These are phyloP conservation scores for Ornithorhynchus anatinus DNA, from an alignment of 2,113 vertebrate species.

Conservation along the genomic window DNA sequence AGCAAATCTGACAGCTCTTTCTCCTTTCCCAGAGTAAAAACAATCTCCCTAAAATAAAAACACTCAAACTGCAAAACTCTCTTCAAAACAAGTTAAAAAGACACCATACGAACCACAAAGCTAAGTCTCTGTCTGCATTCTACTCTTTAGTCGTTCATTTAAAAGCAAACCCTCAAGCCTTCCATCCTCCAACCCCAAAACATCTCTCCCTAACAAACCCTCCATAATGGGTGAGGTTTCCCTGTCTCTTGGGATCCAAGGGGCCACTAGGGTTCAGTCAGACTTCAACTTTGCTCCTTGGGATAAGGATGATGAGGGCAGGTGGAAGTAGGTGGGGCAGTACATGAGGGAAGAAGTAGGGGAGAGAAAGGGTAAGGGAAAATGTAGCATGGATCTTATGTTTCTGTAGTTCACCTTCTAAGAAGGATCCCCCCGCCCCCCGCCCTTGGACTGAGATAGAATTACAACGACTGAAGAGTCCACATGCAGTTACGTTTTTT, in stretches of 20 bases:
- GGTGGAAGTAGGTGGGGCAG: neutral
- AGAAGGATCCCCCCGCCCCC: neutral
- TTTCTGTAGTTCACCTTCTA: neutral
- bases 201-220: neutral
- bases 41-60: neutral
- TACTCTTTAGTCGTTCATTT: neutral
- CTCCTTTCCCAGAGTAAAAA: neutral
- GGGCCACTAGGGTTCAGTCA: neutral
- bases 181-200: neutral
- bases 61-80: neutral
- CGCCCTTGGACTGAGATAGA: slow-evolving; percentile 6
- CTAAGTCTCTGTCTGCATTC: neutral
- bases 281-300: neutral
- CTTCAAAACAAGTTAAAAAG: neutral
- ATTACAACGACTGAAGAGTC: slow-evolving; percentile 11
- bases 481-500: slow-evolving; percentile 37
- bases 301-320: neutral
- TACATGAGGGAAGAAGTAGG: neutral
- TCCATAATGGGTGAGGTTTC: neutral
- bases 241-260: neutral
- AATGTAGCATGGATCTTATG: neutral
- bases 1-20: neutral
- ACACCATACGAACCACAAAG: neutral
- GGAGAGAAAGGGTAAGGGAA: neutral
- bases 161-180: neutral